These are phyloP conservation scores for Conomelus anceps DNA, from an alignment of 2,888 invertebrate genomes.

Conservation along the genomic window DNA sequence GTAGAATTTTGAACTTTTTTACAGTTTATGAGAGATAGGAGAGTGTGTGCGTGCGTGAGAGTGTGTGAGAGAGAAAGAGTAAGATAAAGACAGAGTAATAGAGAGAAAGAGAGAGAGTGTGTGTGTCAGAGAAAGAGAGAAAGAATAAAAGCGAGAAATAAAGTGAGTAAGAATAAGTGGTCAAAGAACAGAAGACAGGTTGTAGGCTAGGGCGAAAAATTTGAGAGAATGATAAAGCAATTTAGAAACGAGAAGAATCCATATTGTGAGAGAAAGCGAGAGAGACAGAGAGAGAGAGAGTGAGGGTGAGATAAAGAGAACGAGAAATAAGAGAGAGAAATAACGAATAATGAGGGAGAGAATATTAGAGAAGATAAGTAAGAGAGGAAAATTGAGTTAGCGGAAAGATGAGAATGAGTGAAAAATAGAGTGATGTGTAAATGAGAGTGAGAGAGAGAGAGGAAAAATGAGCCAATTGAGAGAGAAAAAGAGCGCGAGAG, in stretches of 20 bases:
- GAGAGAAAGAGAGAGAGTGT: too few relatives aligned
- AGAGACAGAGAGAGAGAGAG: slow-evolving; percentile 20
- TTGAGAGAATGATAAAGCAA: background rate
- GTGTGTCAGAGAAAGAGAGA: background rate
- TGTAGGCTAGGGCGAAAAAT: background rate
- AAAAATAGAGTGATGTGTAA: too few relatives aligned
- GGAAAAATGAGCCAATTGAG: background rate
- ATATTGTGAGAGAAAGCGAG: slow-evolving; percentile 18
- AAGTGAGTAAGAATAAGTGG: background rate
- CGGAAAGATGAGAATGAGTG: background rate
- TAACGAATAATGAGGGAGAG: too few relatives aligned
- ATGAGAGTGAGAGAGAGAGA: background rate
- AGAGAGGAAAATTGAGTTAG: too few relatives aligned
- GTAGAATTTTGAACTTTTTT: too few relatives aligned
- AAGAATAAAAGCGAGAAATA: background rate
- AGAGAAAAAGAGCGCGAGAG: background rate
- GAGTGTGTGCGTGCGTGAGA: too few relatives aligned
- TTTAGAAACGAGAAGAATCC: background rate
- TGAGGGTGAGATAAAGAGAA: too few relatives aligned
- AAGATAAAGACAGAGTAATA: too few relatives aligned
- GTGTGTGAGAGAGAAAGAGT: too few relatives aligned
- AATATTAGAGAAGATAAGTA: background rate
- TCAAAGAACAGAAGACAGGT: background rate
- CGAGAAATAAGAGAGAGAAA: too few relatives aligned
- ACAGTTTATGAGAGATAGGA: too few relatives aligned